Evolutionary conservation across 2,797 vertebrate species (phyloP).

Genomic region (Coilia nasus): DNA sequence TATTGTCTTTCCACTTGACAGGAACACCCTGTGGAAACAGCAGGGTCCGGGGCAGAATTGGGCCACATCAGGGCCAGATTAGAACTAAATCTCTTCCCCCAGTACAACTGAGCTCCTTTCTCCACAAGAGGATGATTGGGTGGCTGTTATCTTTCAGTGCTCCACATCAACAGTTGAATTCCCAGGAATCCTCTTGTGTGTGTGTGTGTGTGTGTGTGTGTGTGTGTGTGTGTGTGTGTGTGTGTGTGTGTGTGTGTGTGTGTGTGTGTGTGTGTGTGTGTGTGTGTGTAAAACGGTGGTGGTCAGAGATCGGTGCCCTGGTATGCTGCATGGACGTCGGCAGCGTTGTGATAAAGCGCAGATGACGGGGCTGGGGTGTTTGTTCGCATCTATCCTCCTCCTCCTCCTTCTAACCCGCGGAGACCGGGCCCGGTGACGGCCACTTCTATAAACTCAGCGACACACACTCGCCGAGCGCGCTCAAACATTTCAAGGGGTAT

Average conservation of each 20-base stretch:
- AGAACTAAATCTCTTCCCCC: background rate
- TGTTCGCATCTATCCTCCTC: slow-evolving; percentile 19
- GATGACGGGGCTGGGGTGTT: slow-evolving; percentile 19
- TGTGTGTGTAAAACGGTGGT: background rate
- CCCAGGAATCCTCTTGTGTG: background rate
- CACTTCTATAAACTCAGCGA: slow-evolving; percentile 65
- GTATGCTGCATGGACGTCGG: slow-evolving; percentile 24
- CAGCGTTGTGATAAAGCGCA: slow-evolving; percentile 34
- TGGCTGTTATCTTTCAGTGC: background rate
- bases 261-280: too few species aligned
- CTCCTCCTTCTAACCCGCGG: background rate
- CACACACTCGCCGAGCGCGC: slow-evolving; percentile 59
- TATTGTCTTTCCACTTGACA: background rate
- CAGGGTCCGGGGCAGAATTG: background rate
- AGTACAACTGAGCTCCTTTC: background rate
- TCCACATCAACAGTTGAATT: background rate
- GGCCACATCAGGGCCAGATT: background rate
- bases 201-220: too few species aligned
- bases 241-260: too few species aligned
- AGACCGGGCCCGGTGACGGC: slow-evolving; percentile 38
- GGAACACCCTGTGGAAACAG: background rate
- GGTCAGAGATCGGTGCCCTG: slow-evolving; percentile 29
- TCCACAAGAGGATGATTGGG: background rate
- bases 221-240: too few species aligned
- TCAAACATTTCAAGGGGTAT: slow-evolving; percentile 72